Conservation (phyloP, 2,888 invertebrate genomes). For the Megalurothrips usitatus region DNA sequence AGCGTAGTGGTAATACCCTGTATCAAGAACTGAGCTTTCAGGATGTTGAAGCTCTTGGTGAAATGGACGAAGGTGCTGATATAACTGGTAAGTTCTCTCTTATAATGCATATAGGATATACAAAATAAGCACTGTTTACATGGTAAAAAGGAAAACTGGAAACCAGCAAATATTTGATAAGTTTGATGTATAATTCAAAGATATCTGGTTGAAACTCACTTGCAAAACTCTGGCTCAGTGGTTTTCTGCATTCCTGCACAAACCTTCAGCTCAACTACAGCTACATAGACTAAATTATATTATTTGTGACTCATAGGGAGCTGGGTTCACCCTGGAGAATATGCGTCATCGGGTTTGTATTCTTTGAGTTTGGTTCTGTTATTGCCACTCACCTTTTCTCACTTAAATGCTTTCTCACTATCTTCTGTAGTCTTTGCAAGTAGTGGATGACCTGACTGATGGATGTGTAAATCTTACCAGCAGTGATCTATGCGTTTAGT, state of each 20-base stretch:
- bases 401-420: too few relatives aligned
- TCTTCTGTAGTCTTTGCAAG: too few relatives aligned
- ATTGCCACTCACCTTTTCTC: neutral
- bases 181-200: too few relatives aligned
- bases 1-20: conserved; percentile 81
- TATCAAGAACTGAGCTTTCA: conserved; percentile 93
- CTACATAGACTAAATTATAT: conserved; percentile 37
- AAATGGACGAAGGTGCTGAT: conserved; percentile 79
- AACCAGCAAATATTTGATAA: neutral
- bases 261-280: neutral
- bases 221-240: too few relatives aligned
- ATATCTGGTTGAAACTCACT: too few relatives aligned
- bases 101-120: neutral
- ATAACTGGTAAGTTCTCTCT: conserved; percentile 74
- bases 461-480: too few relatives aligned
- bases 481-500: too few relatives aligned
- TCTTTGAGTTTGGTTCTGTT: conserved; percentile 30
- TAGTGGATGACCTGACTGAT: too few relatives aligned
- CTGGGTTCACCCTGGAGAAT: conserved; percentile 98
- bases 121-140: too few relatives aligned
- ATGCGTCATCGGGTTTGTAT: conserved; percentile 91
- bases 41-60: conserved; percentile 78
- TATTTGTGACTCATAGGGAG: conserved; percentile 59
- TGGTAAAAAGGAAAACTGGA: neutral
- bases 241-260: too few relatives aligned